phyloP scores from a whole-genome alignment of 1,140 invertebrate genomes.

The Procambarus clarkii region DNA sequence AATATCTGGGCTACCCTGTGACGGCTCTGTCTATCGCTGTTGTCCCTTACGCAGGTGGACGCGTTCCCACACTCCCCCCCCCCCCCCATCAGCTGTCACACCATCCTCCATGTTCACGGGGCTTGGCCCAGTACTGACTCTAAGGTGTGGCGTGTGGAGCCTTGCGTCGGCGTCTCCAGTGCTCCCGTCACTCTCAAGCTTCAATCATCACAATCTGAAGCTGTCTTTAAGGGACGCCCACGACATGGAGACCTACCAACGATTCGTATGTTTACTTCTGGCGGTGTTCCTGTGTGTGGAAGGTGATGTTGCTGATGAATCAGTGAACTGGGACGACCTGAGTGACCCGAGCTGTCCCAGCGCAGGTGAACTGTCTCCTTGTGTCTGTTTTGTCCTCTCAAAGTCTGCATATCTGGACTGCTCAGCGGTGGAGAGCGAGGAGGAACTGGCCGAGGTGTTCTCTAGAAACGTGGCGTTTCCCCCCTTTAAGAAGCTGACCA shows the following conservation, averaged over 20 bases:
- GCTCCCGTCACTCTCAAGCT: no score
- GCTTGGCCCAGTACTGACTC: no score
- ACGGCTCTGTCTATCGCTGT: no score
- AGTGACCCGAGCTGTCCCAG: background rate
- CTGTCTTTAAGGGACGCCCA: no score
- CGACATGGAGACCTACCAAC: background rate
- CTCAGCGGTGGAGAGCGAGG: background rate
- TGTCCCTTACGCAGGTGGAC: no score
- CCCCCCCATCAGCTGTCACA: no score
- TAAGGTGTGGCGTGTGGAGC: no score
- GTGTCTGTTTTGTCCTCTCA: background rate
- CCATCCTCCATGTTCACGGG: no score
- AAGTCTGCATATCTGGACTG: background rate
- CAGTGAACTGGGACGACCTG: background rate
- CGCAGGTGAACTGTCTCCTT: background rate
- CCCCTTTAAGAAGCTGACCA: background rate
- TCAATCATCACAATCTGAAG: no score
- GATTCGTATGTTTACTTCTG: background rate
- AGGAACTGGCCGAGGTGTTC: background rate
- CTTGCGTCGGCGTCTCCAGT: no score
- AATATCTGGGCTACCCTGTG: no score
- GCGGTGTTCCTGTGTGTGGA: background rate
- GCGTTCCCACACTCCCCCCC: no score
- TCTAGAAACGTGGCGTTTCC: background rate
- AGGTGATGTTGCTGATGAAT: background rate